These are phyloP conservation scores for Machimus atricapillus DNA, from an alignment of 2,888 invertebrate species.

Conservation along the genomic window DNA sequence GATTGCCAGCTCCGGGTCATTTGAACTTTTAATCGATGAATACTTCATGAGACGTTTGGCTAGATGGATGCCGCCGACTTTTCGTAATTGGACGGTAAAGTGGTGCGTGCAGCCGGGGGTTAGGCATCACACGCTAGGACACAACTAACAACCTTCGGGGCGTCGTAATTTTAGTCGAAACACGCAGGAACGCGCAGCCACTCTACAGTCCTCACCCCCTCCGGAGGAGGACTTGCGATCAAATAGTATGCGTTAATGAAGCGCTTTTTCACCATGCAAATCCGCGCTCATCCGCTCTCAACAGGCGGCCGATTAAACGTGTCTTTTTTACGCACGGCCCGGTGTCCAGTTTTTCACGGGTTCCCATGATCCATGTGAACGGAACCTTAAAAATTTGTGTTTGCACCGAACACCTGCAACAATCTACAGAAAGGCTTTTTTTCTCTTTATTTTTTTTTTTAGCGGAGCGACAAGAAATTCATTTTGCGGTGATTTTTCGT, in stretches of 20 bases:
- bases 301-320: constrained; percentile 9
- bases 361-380: constrained; percentile 39
- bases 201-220: background rate
- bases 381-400: constrained; percentile 39
- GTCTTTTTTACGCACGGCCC: background rate
- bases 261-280: constrained; percentile 3
- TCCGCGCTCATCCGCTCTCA: background rate
- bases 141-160: background rate
- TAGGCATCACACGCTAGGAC: background rate
- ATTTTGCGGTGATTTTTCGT: constrained; percentile 41
- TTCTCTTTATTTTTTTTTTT: constrained; percentile 19
- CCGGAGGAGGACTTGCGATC: background rate
- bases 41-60: constrained; percentile 25
- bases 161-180: background rate
- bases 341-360: constrained; percentile 33
- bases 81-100: constrained; percentile 15
- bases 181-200: background rate
- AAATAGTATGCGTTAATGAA: constrained; percentile 2
- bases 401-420: constrained; percentile 42
- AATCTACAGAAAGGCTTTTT: constrained; percentile 30
- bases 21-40: constrained; percentile 36
- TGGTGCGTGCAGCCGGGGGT: background rate
- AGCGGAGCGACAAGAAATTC: constrained; percentile 33
- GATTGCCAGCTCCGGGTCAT: constrained; percentile 30
- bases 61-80: constrained; percentile 8